These are phyloP conservation scores for Escarpia spicata DNA, from an alignment of 2,888 invertebrate species.

Conservation along the genomic window DNA sequence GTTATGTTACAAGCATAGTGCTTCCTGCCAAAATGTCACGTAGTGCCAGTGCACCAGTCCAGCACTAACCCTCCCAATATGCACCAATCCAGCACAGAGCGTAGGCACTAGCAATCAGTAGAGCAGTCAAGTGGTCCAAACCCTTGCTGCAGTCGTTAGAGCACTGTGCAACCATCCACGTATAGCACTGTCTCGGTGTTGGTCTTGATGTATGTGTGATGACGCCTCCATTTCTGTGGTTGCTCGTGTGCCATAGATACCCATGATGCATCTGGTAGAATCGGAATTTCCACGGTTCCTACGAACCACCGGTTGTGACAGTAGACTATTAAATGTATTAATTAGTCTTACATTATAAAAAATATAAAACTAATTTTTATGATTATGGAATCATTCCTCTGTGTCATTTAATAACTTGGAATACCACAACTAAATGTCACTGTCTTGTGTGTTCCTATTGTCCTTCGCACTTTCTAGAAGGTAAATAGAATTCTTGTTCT, in stretches of 20 bases:
- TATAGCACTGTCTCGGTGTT: not conserved
- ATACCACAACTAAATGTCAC: not conserved
- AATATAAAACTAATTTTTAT: not conserved
- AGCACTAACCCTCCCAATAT: not conserved
- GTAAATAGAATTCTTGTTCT: not conserved
- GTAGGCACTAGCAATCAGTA: not conserved
- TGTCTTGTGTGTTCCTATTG: not conserved
- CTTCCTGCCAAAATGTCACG: not conserved
- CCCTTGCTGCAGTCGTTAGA: not conserved
- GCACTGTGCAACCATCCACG: not conserved
- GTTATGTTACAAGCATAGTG: not conserved
- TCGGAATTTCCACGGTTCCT: not conserved
- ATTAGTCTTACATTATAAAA: not conserved
- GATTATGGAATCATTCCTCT: not conserved
- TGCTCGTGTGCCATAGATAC: not conserved
- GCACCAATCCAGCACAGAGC: not conserved
- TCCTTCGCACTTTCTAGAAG: not conserved
- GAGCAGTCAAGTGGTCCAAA: not conserved
- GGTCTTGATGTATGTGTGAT: not conserved
- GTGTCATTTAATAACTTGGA: not conserved
- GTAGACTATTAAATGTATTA: not conserved
- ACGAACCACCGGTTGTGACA: not conserved
- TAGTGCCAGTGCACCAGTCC: not conserved
- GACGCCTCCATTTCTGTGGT: not conserved
- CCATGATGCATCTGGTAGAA: not conserved